A percentile compares a stretch with the other conserved stretches of the same genome.
These are phyloP conservation scores for Nomada lathburiana DNA, from an alignment of 2,888 invertebrate genomes.

Conservation along the genomic window DNA sequence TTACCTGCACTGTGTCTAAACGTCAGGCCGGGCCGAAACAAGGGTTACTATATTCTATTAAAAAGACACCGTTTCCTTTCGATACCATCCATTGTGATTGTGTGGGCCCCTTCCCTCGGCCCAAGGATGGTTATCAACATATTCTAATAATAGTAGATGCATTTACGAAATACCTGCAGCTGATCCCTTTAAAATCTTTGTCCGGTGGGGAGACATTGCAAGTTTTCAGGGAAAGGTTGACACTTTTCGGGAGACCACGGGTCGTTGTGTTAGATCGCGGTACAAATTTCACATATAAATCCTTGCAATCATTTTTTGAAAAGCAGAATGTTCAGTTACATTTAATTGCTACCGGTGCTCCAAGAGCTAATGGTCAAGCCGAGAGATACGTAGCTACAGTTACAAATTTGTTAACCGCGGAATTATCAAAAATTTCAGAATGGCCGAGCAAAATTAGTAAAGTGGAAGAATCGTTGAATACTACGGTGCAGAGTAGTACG, in stretches of 20 bases:
- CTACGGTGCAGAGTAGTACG: not conserved
- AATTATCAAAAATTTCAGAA: slow-evolving; percentile 4
- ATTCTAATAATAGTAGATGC: slow-evolving; percentile 11
- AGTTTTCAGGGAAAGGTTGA: not conserved
- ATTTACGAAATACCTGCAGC: not conserved
- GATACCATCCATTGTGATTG: not conserved
- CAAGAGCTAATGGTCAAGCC: not conserved
- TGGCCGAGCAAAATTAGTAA: slow-evolving; percentile 21
- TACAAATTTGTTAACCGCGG: not conserved
- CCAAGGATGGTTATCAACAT: slow-evolving; percentile 15
- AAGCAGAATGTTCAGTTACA: slow-evolving; percentile 8
- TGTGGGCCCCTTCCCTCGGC: not conserved
- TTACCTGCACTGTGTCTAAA: too few relatives aligned
- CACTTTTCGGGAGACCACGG: slow-evolving; percentile 17
- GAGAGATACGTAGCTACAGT: not conserved
- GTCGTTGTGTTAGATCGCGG: not conserved
- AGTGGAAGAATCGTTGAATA: not conserved
- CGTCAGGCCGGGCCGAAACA: not conserved
- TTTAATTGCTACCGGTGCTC: not conserved
- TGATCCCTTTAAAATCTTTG: slow-evolving; percentile 7
- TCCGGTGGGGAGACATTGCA: not conserved
- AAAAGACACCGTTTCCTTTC: not conserved
- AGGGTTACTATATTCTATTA: not conserved
- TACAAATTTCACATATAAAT: not conserved
- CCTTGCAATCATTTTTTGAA: not conserved